Conservation (phyloP, 1,140 invertebrate genomes). For the Anastatus disparis region DNA sequence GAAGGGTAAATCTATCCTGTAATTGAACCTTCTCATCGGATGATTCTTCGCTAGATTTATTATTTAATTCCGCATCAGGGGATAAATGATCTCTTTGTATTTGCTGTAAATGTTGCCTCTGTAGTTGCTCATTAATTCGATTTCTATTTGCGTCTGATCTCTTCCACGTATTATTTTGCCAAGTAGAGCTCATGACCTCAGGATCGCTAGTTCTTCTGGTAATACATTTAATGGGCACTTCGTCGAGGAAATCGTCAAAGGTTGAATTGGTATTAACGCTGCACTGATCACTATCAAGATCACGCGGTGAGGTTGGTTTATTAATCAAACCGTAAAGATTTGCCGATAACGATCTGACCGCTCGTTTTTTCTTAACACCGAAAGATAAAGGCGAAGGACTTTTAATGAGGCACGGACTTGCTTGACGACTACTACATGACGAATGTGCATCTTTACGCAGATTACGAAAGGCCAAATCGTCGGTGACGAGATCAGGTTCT, state of each 20-base stretch:
- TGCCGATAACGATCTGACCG: conserved; percentile 81
- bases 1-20: not conserved
- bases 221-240: not conserved
- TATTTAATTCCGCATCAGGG: conserved; percentile 2
- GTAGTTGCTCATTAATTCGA: not conserved
- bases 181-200: not conserved
- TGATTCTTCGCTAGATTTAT: not conserved
- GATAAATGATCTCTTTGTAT: not conserved
- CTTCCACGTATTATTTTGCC: not conserved
- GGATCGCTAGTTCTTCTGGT: conserved; percentile 26
- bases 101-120: not conserved
- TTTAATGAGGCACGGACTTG: not conserved
- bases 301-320: conserved; percentile 26
- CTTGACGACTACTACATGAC: not conserved
- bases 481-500: conserved; percentile 84
- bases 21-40: conserved; percentile 9
- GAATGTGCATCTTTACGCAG: conserved; percentile 79
- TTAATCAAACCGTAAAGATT: conserved; percentile 79
- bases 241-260: not conserved
- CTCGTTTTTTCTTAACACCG: conserved; percentile 75
- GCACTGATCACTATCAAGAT: not conserved
- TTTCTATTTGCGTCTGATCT: not conserved
- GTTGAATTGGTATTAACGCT: not conserved
- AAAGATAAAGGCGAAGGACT: conserved; percentile 36
- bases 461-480: conserved; percentile 87